Base-by-base conservation (phyloP, 2,888 invertebrate species). In the Cephalotes varians region DNA sequence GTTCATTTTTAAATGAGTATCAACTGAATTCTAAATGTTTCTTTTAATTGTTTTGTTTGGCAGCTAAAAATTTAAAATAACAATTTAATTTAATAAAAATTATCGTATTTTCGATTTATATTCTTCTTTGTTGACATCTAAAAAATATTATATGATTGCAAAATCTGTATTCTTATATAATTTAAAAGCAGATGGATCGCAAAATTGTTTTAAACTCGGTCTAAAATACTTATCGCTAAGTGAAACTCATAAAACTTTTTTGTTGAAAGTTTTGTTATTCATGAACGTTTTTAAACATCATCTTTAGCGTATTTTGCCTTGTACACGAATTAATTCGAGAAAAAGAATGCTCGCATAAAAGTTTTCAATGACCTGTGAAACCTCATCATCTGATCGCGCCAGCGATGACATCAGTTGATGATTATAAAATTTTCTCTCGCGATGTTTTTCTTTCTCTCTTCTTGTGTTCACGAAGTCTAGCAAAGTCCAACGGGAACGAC, bases 331-430 rank as follows among this genome's bases (percentile, higher is more conserved):
- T 31, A 82, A 10, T 56, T 25, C n/a, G 73, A 44, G 12, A 44
- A 72, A 40, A 81, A 58, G 37, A 71, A 56, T n/a, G 44, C 10
- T 31, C 37, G 15, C 34, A 69, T 54, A 81, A 87, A 85, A 73
- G 65, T 81, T 81, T 81, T 10, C 81, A 84, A 21, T 80, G 84
- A 82, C 65, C 71, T 82, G 73, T 79, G 81, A 84, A 87, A 81
- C 64, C 65, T 69, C 34, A 15, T 37, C 37, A 25, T 83, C 69
- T 34, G 67, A 73, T 25, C 58, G 79, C 73, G 54, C 58, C 44
- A 73, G 18, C 25, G 65, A 31, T 69, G 67, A 77, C 77, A 84
- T 76, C 77, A 69, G 21, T 37, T 71, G 31, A 51, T 25, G 12
- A 80, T 34, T 51, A 62, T 72, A 72, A 21, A n/a, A 49, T 2